Evolutionary conservation across 2,888 invertebrate genomes (phyloP).

Genomic region (Argyresthia albistria): DNA sequence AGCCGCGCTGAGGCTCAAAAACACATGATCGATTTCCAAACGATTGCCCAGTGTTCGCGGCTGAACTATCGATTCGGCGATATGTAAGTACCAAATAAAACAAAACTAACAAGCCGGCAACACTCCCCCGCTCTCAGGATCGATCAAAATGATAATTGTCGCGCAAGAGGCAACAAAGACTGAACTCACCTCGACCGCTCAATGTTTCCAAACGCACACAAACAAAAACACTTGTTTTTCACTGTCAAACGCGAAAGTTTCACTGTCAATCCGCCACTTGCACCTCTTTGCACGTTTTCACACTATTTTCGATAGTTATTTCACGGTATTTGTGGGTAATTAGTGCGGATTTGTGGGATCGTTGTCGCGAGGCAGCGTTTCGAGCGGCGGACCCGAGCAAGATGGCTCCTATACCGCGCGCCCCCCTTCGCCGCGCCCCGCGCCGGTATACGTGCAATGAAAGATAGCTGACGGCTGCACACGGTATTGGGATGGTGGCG

Average conservation of each 20-base stretch:
- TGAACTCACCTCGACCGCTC: constrained; percentile 64
- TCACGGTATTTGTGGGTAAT: constrained; percentile 43
- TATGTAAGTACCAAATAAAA: constrained; percentile 72
- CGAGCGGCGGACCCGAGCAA: constrained; percentile 64
- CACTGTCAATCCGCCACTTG: neutral
- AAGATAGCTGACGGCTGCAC: constrained; percentile 65
- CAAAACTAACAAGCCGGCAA: constrained; percentile 58
- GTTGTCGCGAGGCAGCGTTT: constrained; percentile 61
- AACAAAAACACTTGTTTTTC: constrained; percentile 27
- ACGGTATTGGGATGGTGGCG: constrained; percentile 25
- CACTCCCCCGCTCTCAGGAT: constrained; percentile 65
- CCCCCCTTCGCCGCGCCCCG: constrained; percentile 54
- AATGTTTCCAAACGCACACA: constrained; percentile 56
- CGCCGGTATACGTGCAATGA: constrained; percentile 67
- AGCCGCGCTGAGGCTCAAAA: too few species aligned
- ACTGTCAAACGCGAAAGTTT: constrained; percentile 28
- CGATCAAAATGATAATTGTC: constrained; percentile 70
- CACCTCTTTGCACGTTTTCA: constrained; percentile 25
- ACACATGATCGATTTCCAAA: too few species aligned
- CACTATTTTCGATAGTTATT: constrained; percentile 26
- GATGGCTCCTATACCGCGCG: constrained; percentile 54
- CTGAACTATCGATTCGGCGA: constrained; percentile 68
- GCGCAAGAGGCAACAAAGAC: constrained; percentile 49
- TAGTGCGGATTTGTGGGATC: constrained; percentile 63
- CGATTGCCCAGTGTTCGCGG: too few species aligned